Base-by-base conservation (phyloP, 2,797 vertebrate species). In the Chrosomus eos region DNA sequence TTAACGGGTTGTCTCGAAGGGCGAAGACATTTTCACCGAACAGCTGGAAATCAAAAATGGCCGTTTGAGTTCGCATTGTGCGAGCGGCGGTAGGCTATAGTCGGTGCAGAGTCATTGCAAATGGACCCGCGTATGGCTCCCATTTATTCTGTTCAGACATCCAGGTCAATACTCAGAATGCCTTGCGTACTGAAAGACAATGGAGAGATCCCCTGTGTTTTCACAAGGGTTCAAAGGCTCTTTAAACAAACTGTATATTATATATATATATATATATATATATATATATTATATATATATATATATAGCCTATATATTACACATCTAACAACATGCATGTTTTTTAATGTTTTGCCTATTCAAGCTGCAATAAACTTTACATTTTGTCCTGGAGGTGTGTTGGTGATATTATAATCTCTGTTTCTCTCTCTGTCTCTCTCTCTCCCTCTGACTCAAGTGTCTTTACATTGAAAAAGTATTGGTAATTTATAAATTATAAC, bases 21-120 rank as follows among this genome's bases (percentile, higher is more conserved):
- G 90, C 93, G 92, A 93, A 89, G 93, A 89, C 87, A 89, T 89
- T 93, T 94, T 94, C 93, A 92, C 89, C 92, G 92, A 94, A 93
- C 94, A 94, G 94, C 95, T 95, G 95, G 93, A 93, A 94, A 95
- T 96, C 95, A 96, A 96, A 96, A 92, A 96, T 96, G 95, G 95
- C 95, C 94, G 95, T 94, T 93, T 94, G 92, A 92, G 92, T 48
- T 48, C 91, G 90, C 90, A 89, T 91, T 87, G 89, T 87, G 89
- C 70, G 89, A 86, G 85, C 88, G 80, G 83, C 84, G 91, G 87
- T 90, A 33, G 31, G 31, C 31, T 33, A 92, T 89, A 91, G 91
- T 92, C 92, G 92, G 91, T 93, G 95, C 93, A 93, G 93, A 96
- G 95, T 95, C 95, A 95, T 93, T 95, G 94, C 90, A 92, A 94